phyloP scores from a whole-genome alignment of 2,113 vertebrate genomes.

The Cepphus grylle region DNA sequence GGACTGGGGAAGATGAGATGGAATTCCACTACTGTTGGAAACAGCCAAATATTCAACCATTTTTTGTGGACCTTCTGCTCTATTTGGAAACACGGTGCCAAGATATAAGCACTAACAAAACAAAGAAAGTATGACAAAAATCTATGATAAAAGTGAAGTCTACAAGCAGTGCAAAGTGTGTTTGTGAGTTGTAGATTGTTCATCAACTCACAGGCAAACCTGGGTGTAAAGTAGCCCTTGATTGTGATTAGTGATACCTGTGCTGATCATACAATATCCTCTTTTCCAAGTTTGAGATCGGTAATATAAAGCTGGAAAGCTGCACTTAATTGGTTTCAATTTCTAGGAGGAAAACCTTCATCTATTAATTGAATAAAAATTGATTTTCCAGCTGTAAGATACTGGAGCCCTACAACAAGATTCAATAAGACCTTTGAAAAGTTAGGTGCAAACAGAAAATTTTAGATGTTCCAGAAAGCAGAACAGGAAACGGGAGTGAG shows the following conservation, averaged over 20 bases:
- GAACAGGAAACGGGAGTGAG: rapidly evolving
- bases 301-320: background rate
- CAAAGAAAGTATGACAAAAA: background rate
- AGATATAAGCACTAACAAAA: background rate
- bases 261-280: background rate
- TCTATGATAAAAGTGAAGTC: background rate
- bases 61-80: background rate
- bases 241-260: background rate
- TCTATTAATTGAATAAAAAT: background rate
- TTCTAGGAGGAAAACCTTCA: slow-evolving; percentile 24
- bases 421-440: background rate
- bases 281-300: background rate
- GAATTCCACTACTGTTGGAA: background rate
- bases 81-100: background rate
- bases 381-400: background rate
- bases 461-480: background rate
- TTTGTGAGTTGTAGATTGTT: background rate
- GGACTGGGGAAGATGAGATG: background rate
- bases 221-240: background rate
- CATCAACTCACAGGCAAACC: background rate
- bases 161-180: background rate
- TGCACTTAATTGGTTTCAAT: background rate
- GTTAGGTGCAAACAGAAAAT: background rate
- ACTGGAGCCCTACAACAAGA: background rate
- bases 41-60: background rate